Evolutionary conservation across 2,888 invertebrate genomes (phyloP).

Genomic region (Agrochola macilenta): DNA sequence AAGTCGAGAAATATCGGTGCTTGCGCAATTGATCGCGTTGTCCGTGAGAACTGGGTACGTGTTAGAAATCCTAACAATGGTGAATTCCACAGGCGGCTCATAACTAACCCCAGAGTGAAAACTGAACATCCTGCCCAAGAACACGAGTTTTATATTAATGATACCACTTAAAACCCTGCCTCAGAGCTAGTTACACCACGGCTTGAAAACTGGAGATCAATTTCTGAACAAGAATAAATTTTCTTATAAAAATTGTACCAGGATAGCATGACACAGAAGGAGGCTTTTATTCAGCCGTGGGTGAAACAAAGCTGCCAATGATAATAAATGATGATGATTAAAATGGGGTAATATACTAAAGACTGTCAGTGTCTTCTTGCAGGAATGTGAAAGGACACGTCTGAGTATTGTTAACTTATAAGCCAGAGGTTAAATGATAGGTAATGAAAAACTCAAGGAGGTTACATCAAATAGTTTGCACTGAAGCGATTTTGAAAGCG

Average conservation of each 20-base stretch:
- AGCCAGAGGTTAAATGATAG: slow-evolving; percentile 42
- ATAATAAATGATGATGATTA: background rate
- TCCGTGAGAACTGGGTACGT: slow-evolving; percentile 87
- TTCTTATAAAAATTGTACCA: background rate
- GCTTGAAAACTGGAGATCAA: background rate
- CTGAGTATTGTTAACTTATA: slow-evolving; percentile 12
- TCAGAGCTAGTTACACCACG: background rate
- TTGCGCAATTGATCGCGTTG: slow-evolving; percentile 72
- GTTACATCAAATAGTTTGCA: slow-evolving; percentile 17
- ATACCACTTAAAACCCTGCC: slow-evolving; percentile 20
- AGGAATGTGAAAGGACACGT: slow-evolving; percentile 48
- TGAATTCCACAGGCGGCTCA: slow-evolving; percentile 69
- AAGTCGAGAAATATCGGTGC: slow-evolving; percentile 69
- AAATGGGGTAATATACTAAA: background rate
- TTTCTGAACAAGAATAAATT: slow-evolving; percentile 1
- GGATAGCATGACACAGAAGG: background rate
- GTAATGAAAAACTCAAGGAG: slow-evolving; percentile 50
- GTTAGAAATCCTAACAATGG: slow-evolving; percentile 83
- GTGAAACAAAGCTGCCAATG: background rate
- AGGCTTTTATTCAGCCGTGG: background rate
- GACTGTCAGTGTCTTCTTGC: background rate
- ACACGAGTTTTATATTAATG: slow-evolving; percentile 64
- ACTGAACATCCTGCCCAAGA: slow-evolving; percentile 69
- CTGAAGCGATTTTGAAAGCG: slow-evolving; percentile 7
- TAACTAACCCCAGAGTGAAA: slow-evolving; percentile 71